These are phyloP conservation scores for Dryomyza anilis DNA, from an alignment of 2,888 invertebrate species.

Conservation along the genomic window DNA sequence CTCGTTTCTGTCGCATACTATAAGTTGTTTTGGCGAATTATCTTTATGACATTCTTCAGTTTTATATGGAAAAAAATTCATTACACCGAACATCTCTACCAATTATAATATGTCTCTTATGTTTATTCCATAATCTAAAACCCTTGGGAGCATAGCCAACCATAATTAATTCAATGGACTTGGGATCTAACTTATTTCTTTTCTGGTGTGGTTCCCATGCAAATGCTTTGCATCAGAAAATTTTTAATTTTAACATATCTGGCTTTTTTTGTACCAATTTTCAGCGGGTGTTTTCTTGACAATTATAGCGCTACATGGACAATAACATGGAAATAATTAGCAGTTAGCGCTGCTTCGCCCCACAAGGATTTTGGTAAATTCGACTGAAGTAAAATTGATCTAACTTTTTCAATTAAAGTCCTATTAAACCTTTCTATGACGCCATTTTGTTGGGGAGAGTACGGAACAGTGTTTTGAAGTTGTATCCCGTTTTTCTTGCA, in stretches of 20 bases:
- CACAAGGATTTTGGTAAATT: background rate
- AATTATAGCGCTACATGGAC: background rate
- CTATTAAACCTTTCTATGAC: too few species aligned
- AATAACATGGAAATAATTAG: background rate
- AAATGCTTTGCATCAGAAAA: constrained; percentile 1
- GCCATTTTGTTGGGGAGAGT: too few species aligned
- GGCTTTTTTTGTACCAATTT: constrained; percentile 6
- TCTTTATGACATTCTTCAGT: background rate
- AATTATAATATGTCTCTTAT: too few species aligned
- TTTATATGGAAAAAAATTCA: background rate
- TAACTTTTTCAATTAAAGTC: background rate
- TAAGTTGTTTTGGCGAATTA: background rate
- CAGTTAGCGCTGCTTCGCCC: background rate
- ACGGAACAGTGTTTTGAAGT: too few species aligned
- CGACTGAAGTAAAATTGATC: background rate
- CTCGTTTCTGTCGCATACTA: too few species aligned
- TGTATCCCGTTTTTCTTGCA: too few species aligned
- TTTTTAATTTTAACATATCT: background rate
- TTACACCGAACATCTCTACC: too few species aligned
- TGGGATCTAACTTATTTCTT: background rate
- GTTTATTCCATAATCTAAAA: background rate
- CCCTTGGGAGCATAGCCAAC: constrained; percentile 6
- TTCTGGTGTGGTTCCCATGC: constrained; percentile 4
- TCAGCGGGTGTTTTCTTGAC: background rate
- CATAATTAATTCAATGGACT: constrained; percentile 1